A percentile compares a stretch with the other conserved stretches of the same genome.
These are phyloP conservation scores for Callospermophilus lateralis DNA, from an alignment of 2,113 vertebrate genomes.

Conservation along the genomic window DNA sequence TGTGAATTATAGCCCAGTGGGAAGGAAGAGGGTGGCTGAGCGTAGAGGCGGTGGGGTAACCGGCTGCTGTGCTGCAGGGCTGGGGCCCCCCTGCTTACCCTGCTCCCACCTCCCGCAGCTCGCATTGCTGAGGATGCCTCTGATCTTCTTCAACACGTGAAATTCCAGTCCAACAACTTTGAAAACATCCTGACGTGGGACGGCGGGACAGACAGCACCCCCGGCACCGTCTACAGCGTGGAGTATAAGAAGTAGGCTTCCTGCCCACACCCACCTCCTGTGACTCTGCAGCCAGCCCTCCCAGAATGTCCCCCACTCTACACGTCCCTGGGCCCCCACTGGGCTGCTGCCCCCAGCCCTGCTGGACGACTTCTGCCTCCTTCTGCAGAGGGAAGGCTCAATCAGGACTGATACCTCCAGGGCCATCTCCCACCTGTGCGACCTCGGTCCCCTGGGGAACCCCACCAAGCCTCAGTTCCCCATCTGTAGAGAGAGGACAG, in stretches of 20 bases:
- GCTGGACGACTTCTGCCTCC: background rate
- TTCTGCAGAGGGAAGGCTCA: background rate
- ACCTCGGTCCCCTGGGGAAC: background rate
- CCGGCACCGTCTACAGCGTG: conserved; percentile 84
- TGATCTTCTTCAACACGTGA: conserved; percentile 70
- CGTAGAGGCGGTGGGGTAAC: rapidly evolving
- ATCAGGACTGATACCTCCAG: background rate
- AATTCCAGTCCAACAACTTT: conserved; percentile 88
- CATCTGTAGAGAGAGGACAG: background rate
- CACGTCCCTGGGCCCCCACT: rapidly evolving
- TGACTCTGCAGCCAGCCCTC: background rate
- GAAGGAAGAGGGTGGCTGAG: rapidly evolving
- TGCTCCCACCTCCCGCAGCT: background rate
- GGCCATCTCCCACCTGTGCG: background rate
- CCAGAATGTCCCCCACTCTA: background rate
- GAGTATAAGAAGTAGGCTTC: conserved; percentile 86
- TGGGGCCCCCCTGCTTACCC: background rate
- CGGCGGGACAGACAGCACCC: background rate
- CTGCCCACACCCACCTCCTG: background rate
- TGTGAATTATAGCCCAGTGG: background rate
- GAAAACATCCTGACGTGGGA: conserved; percentile 89
- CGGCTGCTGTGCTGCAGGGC: rapidly evolving
- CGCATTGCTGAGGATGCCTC: background rate
- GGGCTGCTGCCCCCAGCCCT: background rate
- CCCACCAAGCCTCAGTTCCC: background rate